These are phyloP conservation scores for Pipistrellus pipistrellus DNA, from an alignment of 2,797 vertebrate genomes.

Conservation along the genomic window DNA sequence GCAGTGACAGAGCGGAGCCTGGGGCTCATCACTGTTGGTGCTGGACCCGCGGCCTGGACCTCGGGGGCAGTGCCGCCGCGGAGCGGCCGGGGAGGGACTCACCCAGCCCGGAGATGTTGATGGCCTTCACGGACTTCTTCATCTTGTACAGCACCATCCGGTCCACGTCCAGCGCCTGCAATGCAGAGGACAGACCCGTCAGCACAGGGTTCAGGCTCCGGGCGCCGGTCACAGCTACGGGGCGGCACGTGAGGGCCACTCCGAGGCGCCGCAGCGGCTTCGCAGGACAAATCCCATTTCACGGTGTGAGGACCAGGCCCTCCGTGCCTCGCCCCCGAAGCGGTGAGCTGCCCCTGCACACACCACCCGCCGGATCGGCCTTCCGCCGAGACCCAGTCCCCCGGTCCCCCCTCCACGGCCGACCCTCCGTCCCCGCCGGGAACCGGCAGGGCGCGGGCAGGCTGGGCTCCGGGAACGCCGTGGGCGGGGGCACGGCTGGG, in stretches of 20 bases:
- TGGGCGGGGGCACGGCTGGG: not conserved
- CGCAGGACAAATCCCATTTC: not conserved
- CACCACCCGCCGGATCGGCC: not conserved
- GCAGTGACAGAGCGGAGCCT: not conserved
- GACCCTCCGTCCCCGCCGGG: not conserved
- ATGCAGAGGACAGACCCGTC: constrained; percentile 50
- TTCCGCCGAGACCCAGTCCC: accelerated
- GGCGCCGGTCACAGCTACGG: not conserved
- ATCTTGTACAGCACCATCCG: constrained; percentile 99
- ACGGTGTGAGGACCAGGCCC: not conserved
- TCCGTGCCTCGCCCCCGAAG: not conserved
- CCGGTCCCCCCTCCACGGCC: accelerated
- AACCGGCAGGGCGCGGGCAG: too few species aligned
- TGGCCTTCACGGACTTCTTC: constrained; percentile 99
- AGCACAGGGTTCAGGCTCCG: not conserved
- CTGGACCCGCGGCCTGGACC: accelerated
- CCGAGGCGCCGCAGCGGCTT: not conserved
- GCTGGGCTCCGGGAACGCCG: accelerated
- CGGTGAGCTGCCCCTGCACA: not conserved
- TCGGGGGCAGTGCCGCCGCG: not conserved
- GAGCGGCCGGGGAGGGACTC: constrained; percentile 85
- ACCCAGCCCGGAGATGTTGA: constrained; percentile 98
- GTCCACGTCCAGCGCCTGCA: constrained; percentile 97
- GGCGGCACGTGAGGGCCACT: accelerated
- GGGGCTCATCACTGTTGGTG: too few species aligned